These are phyloP conservation scores for Drosophila kanapiae DNA, from an alignment of 1,140 invertebrate species.

Conservation along the genomic window DNA sequence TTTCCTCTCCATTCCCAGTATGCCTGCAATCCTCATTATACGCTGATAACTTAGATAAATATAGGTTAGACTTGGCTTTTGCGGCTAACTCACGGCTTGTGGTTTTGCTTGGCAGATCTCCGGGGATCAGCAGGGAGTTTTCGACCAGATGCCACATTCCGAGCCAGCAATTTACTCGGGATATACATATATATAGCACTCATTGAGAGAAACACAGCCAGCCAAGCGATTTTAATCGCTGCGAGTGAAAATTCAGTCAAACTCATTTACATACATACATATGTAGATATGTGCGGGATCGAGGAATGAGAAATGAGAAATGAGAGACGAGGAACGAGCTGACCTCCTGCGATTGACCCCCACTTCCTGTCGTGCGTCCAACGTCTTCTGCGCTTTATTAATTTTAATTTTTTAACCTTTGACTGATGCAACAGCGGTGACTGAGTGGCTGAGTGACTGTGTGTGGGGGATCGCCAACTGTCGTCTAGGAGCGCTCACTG, in stretches of 20 bases:
- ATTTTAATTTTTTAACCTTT: constrained; percentile 81
- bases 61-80: constrained; percentile 39
- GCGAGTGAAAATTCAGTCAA: constrained; percentile 45
- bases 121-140: constrained; percentile 14
- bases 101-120: constrained; percentile 47
- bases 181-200: constrained; percentile 3
- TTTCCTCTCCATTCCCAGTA: constrained; percentile 13
- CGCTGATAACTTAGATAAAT: constrained; percentile 37
- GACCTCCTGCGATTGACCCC: constrained; percentile 69
- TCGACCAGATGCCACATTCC: constrained; percentile 9
- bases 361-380: constrained; percentile 69
- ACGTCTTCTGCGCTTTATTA: constrained; percentile 59
- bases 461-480: constrained; percentile 26
- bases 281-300: constrained; percentile 32
- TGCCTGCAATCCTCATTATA: constrained; percentile 32
- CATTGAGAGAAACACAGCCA: constrained; percentile 4
- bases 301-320: constrained; percentile 2
- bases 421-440: constrained; percentile 57
- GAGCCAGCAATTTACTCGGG: constrained; percentile 1
- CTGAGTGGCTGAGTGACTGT: constrained; percentile 23
- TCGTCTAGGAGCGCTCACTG: constrained; percentile 44
- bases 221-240: not conserved
- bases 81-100: constrained; percentile 18
- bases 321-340: constrained; percentile 10
- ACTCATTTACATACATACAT: constrained; percentile 33